Percentiles rank a stretch among this genome's conserved stretches.
Conservation (phyloP, 2,888 invertebrate genomes). For the Himalopsyche japonica region DNA sequence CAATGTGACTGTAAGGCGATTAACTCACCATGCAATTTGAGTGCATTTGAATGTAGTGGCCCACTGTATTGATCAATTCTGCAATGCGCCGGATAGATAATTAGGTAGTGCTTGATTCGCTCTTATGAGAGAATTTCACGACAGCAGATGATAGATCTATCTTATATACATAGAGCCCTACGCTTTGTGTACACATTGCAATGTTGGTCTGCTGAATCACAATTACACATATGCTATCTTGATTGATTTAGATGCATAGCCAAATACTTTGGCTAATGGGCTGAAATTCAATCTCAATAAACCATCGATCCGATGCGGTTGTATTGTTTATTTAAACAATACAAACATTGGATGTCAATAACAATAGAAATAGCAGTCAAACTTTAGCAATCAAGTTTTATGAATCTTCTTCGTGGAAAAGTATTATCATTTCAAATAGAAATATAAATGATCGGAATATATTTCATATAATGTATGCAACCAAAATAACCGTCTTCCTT, state of each 20-base stretch:
- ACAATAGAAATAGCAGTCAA: no score
- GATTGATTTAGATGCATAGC: background rate
- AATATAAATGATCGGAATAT: no score
- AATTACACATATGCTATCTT: background rate
- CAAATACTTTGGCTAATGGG: conserved; percentile 1
- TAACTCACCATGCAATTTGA: conserved; percentile 5
- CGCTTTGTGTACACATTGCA: background rate
- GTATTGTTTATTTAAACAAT: no score
- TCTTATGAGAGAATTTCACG: background rate
- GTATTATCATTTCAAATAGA: no score
- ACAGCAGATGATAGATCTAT: background rate
- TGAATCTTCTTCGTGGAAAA: no score
- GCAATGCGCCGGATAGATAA: conserved; percentile 3
- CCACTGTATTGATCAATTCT: conserved; percentile 15
- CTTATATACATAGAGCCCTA: background rate
- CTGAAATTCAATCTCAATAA: background rate
- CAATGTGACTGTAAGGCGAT: conserved; percentile 7
- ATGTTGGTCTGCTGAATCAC: background rate
- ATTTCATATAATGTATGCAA: no score
- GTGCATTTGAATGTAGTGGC: conserved; percentile 18
- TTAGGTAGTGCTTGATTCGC: conserved; percentile 4
- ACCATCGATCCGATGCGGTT: background rate
- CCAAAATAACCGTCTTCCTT: no score
- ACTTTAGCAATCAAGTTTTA: no score
- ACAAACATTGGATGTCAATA: no score